Evolutionary conservation across 2,113 vertebrate species (phyloP), one percentile per base, ranked within the genome.

Genomic region (Catagonus wagneri): DNA sequence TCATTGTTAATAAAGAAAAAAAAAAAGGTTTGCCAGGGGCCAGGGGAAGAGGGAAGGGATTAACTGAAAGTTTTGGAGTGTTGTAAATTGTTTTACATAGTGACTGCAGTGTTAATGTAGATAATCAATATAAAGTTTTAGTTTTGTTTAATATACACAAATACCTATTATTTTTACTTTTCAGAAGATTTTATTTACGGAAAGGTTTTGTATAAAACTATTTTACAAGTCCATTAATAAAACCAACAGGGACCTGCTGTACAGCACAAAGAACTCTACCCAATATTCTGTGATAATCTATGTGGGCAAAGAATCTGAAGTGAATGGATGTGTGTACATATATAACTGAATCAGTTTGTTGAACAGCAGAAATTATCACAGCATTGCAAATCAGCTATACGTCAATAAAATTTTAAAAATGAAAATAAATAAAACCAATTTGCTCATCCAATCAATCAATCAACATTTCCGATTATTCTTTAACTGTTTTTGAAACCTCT

Each of bases 151-250:
- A 27, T 90, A 23, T 80, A 74, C 27, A 71, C 7, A 71, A 27
- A 34, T 75, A 68, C 78, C 52, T 58, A 23, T 52, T 92, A 56
- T 52, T 80, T 86, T 96, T 52, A 88, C 17, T 63, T 86, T 79
- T 72, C 74, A 29, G 8, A 66, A 79, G 13, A 61, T n/a, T 89
- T 83, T 36, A 74, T 22, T 66, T 90, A 80, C 72, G 29, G 7
- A 88, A 44, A 36, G 2, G 4, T n/a, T 58, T 72, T 95, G 12
- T 6, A 78, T 61, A 78, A 89, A 93, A 54, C 5, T 60, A 75
- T 92, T 88, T 89, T 54, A 61, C 6, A 83, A 89, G 6, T 44
- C 23, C 10, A 71, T 93, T 72, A 72, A 87, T 58, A 72, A 9
- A 90, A 44, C 44, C 44, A 44, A 44, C 44, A 8, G 44, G 44